Evolutionary conservation across 2,888 invertebrate genomes (phyloP).

Genomic region (Cosmorhoe ocellata): DNA sequence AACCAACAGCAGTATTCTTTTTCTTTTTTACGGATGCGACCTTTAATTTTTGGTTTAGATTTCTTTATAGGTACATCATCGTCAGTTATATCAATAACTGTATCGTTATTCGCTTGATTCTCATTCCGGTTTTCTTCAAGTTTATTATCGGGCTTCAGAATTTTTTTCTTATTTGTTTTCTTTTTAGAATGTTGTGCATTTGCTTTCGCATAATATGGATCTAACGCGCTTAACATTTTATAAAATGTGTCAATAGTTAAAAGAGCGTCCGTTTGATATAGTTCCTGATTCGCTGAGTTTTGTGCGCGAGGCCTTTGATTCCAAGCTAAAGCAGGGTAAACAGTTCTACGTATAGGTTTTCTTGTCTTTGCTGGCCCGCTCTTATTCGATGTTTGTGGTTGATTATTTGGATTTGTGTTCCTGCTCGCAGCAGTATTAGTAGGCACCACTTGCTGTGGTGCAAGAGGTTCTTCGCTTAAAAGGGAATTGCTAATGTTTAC

Average conservation of each 20-base stretch:
- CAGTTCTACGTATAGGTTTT: conserved; percentile 8
- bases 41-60: background rate
- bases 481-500: background rate
- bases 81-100: conserved; percentile 20
- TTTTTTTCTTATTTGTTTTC: conserved; percentile 17
- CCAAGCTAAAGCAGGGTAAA: conserved; percentile 18
- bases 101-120: conserved; percentile 1
- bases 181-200: background rate
- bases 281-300: conserved; percentile 1
- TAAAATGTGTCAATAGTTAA: conserved; percentile 59
- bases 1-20: conserved; percentile 57
- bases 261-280: conserved; percentile 34
- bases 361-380: background rate
- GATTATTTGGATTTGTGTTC: background rate
- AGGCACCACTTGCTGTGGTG: background rate
- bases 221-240: conserved; percentile 53
- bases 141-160: background rate
- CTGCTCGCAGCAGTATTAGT: background rate
- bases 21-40: conserved; percentile 5
- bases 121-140: background rate
- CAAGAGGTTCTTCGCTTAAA: background rate
- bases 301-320: background rate
- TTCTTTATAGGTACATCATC: conserved; percentile 7
- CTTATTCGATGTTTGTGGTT: background rate
- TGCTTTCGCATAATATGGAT: background rate